Conservation (phyloP, 1,140 invertebrate species). For the Ephestia elutella region DNA sequence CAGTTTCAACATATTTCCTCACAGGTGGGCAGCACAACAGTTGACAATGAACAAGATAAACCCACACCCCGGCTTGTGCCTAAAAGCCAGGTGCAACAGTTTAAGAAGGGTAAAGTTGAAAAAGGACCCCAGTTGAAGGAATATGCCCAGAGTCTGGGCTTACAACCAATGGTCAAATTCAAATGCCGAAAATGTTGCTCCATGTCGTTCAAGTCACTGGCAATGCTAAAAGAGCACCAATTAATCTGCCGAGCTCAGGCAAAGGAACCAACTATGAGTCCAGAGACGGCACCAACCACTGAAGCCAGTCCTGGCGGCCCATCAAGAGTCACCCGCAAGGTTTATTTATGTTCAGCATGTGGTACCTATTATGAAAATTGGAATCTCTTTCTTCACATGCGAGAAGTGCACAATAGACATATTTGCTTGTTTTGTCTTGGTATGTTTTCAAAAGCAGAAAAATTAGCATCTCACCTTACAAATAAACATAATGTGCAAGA, state of each 20-base stretch:
- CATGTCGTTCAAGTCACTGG: conserved; percentile 76
- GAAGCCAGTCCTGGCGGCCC: conserved; percentile 59
- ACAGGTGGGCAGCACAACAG: conserved; percentile 29
- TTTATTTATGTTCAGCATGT: conserved; percentile 85
- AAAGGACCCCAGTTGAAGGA: conserved; percentile 66
- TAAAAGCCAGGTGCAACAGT: conserved; percentile 63
- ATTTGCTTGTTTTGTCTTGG: conserved; percentile 87
- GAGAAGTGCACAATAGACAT: conserved; percentile 83
- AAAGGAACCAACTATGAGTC: conserved; percentile 51
- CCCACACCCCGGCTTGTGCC: conserved; percentile 64
- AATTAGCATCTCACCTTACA: conserved; percentile 82
- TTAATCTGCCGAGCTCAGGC: conserved; percentile 73
- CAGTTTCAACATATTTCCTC: conserved; percentile 54
- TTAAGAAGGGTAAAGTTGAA: conserved; percentile 62
- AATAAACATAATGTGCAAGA: conserved; percentile 84
- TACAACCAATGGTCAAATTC: conserved; percentile 78
- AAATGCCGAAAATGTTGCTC: conserved; percentile 80
- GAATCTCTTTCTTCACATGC: conserved; percentile 88
- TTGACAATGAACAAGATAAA: conserved; percentile 56
- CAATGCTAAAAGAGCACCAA: conserved; percentile 77
- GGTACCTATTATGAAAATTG: conserved; percentile 87
- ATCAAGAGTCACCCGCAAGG: conserved; percentile 81
- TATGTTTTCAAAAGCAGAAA: conserved; percentile 85
- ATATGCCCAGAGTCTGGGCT: conserved; percentile 82
- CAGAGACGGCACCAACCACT: conserved; percentile 48